Evolutionary conservation across 2,797 vertebrate species (phyloP).

Genomic region (Notamacropus eugenii): DNA sequence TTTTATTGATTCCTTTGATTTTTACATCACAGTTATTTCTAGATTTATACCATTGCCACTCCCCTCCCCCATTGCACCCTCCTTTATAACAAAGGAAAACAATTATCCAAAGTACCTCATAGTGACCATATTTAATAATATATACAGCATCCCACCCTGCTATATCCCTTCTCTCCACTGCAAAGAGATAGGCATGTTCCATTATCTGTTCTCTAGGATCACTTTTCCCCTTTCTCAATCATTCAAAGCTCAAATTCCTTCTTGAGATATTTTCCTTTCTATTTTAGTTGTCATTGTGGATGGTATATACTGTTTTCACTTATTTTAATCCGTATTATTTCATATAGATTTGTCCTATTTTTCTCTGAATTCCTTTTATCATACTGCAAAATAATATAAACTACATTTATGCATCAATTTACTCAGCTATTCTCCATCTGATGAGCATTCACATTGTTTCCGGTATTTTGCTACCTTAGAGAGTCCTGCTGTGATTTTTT

Average conservation of each 20-base stretch:
- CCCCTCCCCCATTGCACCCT: neutral
- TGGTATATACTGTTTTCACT: neutral
- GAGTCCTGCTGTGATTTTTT: neutral
- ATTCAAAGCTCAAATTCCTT: neutral
- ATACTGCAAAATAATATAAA: neutral
- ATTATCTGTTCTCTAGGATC: neutral
- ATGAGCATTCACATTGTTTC: neutral
- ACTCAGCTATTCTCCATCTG: neutral
- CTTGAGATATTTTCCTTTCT: neutral
- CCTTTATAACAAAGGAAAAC: neutral
- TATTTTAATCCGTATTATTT: neutral
- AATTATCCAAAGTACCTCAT: neutral
- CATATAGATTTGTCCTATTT: neutral
- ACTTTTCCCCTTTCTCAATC: neutral
- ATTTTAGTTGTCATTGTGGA: neutral
- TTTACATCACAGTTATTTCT: neutral
- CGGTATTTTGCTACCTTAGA: neutral
- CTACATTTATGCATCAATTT: neutral
- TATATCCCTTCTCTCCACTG: neutral
- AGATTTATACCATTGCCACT: neutral
- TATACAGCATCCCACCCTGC: neutral
- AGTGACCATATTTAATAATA: neutral
- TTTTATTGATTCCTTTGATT: neutral
- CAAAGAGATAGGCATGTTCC: neutral
- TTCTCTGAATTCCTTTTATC: neutral